A percentile compares a stretch with the other conserved stretches of the same genome.
Evolutionary conservation across 2,888 invertebrate species (phyloP).

Genomic region (Ypsolopha sequella): DNA sequence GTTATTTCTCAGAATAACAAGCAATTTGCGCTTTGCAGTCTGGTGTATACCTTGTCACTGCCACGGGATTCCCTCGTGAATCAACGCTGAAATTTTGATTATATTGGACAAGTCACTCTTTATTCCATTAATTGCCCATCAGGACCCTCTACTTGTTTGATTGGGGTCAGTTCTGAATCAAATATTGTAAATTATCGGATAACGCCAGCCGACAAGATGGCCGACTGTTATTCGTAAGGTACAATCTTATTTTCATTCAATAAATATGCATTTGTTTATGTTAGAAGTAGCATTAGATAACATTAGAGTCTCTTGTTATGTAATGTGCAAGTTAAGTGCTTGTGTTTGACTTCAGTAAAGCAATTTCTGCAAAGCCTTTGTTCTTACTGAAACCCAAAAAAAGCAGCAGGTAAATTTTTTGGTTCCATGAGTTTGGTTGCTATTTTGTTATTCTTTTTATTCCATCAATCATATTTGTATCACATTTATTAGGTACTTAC

Average conservation of each 20-base stretch:
- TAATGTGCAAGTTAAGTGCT: background rate
- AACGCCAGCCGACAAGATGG: conserved; percentile 70
- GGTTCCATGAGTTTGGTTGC: background rate
- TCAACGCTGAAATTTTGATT: conserved; percentile 27
- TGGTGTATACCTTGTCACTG: conserved; percentile 31
- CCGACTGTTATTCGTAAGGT: conserved; percentile 70
- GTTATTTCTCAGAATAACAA: conserved; percentile 29
- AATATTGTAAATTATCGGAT: conserved; percentile 52
- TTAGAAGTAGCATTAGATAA: conserved; percentile 10
- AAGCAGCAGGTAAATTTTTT: background rate
- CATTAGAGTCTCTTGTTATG: background rate
- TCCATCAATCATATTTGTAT: too few species aligned
- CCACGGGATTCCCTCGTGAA: conserved; percentile 29
- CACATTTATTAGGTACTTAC: too few species aligned
- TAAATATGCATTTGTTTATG: conserved; percentile 11
- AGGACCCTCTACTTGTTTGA: conserved; percentile 27
- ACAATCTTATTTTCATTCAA: conserved; percentile 36
- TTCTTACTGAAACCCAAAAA: background rate
- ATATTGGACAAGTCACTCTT: conserved; percentile 27
- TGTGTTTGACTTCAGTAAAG: too few species aligned
- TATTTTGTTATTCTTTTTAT: background rate
- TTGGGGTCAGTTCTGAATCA: conserved; percentile 37
- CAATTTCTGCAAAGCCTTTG: background rate
- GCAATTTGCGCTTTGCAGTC: conserved; percentile 52
- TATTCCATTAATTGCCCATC: conserved; percentile 23